A percentile compares a stretch with the other conserved stretches of the same genome.
These are phyloP conservation scores for Pelodytes ibericus DNA, from an alignment of 2,797 vertebrate species.

Conservation along the genomic window DNA sequence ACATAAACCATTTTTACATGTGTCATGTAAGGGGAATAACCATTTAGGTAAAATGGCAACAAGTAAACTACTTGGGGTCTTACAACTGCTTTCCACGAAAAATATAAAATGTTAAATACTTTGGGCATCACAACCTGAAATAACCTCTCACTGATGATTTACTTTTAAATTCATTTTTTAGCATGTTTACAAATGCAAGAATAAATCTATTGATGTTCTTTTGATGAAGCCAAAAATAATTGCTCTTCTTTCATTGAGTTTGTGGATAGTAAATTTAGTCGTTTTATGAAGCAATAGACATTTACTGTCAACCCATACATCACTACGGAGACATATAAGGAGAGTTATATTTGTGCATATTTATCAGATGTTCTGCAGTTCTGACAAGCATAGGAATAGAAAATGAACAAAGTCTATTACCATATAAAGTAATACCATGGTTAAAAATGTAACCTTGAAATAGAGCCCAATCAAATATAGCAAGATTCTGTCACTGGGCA, in stretches of 20 bases:
- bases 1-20: too few relatives aligned
- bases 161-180: neutral
- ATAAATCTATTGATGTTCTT: neutral
- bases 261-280: neutral
- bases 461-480: too few relatives aligned
- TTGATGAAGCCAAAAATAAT: neutral
- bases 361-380: neutral
- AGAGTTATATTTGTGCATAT: neutral
- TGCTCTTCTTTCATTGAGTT: neutral
- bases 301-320: neutral
- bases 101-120: too few relatives aligned
- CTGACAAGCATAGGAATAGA: neutral
- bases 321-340: neutral
- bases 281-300: neutral
- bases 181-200: neutral
- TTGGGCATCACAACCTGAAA: too few relatives aligned
- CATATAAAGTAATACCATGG: neutral
- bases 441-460: too few relatives aligned
- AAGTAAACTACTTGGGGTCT: too few relatives aligned
- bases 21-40: too few relatives aligned
- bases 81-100: too few relatives aligned
- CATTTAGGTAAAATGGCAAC: too few relatives aligned
- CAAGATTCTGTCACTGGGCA: too few relatives aligned
- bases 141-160: neutral
- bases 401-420: neutral